A percentile compares a stretch with the other conserved stretches of the same genome.
Evolutionary conservation across 2,888 invertebrate genomes (phyloP).

Genomic region (Clunio marinus): DNA sequence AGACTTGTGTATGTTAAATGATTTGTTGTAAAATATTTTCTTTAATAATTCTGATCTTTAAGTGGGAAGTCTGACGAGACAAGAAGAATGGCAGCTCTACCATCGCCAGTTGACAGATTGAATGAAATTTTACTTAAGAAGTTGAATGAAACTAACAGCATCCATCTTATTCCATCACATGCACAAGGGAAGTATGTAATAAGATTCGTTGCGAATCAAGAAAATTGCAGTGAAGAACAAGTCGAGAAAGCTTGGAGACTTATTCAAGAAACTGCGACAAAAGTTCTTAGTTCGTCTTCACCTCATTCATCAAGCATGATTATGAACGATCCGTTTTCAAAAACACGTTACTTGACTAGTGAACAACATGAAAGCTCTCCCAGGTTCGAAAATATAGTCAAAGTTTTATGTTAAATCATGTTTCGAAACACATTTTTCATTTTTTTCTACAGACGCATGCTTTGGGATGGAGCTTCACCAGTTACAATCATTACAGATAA

Average conservation of each 20-base stretch:
- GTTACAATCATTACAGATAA: too few relatives aligned
- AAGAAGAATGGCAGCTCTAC: too few relatives aligned
- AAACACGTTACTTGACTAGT: too few relatives aligned
- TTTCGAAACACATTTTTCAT: conserved; percentile 51
- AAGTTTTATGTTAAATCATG: too few relatives aligned
- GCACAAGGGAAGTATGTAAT: conserved; percentile 70
- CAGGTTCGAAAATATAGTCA: too few relatives aligned
- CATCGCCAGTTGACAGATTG: conserved; percentile 62
- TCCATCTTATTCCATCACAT: conserved; percentile 82
- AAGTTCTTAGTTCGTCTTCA: conserved; percentile 50
- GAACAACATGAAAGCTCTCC: too few relatives aligned
- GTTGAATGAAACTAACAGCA: conserved; percentile 75
- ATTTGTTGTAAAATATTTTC: conserved; percentile 52
- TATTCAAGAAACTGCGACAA: conserved; percentile 57
- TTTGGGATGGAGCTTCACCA: conserved; percentile 51
- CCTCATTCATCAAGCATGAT: too few relatives aligned
- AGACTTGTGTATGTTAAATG: too few relatives aligned
- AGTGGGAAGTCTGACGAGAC: too few relatives aligned
- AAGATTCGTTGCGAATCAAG: conserved; percentile 75
- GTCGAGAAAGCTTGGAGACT: conserved; percentile 65
- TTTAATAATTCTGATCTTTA: too few relatives aligned
- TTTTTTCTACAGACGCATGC: conserved; percentile 44
- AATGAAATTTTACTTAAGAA: conserved; percentile 72
- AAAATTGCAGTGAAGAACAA: conserved; percentile 69
- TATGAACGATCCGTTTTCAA: too few relatives aligned